Conservation (phyloP, 53 echinoderm and acorn worm species). For the Astropecten irregularis region DNA sequence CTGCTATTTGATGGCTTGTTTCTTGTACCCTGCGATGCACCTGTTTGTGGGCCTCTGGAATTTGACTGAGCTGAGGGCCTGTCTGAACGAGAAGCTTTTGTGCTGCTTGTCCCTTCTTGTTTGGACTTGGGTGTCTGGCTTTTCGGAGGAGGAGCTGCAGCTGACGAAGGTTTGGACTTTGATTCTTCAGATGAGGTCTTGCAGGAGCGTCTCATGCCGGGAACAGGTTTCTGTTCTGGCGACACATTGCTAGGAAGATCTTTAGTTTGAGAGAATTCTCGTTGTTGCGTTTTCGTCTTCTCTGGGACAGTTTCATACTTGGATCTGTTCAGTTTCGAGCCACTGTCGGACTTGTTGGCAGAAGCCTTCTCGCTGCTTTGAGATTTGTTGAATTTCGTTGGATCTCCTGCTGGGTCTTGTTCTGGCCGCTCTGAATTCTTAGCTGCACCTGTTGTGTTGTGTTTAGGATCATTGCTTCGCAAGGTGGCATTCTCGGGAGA, state of each 20-base stretch:
- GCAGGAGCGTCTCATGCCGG: not conserved
- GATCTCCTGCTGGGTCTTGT: not conserved
- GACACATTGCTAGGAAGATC: not conserved
- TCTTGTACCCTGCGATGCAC: too few relatives aligned
- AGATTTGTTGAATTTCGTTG: not conserved
- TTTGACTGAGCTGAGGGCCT: not conserved
- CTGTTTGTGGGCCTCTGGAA: not conserved
- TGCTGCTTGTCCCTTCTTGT: not conserved
- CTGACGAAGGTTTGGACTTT: conserved; percentile 7
- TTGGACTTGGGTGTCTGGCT: not conserved
- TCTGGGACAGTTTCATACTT: not conserved
- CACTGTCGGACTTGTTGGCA: too few relatives aligned
- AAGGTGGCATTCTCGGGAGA: too few relatives aligned
- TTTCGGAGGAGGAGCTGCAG: not conserved
- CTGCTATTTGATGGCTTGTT: too few relatives aligned
- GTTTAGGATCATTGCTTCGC: not conserved
- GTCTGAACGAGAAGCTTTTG: not conserved
- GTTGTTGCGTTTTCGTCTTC: not conserved
- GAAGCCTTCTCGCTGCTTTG: too few relatives aligned
- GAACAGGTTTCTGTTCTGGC: not conserved
- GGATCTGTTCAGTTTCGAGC: too few relatives aligned
- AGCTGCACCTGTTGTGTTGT: not conserved
- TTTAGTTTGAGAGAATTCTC: not conserved
- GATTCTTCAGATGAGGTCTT: not conserved
- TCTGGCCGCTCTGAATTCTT: too few relatives aligned